phyloP scores from a whole-genome alignment of 2,113 vertebrate species.

The Brachypteracias leptosomus region DNA sequence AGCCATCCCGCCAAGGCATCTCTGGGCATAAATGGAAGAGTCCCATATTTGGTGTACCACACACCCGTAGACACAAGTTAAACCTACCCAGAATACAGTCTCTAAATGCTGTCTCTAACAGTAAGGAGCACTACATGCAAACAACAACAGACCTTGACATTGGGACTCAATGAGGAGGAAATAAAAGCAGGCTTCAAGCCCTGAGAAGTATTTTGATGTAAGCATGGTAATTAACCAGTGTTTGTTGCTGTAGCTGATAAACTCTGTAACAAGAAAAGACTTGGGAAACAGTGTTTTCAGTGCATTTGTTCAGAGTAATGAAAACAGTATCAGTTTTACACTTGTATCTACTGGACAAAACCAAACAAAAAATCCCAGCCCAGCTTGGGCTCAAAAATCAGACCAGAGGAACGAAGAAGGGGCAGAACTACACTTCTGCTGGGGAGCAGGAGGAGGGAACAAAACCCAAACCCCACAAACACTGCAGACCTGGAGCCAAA shows the following conservation, averaged over 20 bases:
- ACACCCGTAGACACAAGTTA: background rate
- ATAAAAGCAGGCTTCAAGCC: background rate
- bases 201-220: background rate
- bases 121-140: background rate
- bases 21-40: background rate
- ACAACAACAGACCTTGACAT: background rate
- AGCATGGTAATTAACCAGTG: background rate
- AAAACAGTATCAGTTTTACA: background rate
- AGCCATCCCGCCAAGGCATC: background rate
- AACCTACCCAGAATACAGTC: background rate
- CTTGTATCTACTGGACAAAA: background rate
- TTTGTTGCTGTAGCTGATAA: background rate
- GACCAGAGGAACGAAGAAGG: background rate
- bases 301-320: background rate
- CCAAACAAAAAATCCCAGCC: background rate
- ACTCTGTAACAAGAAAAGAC: background rate
- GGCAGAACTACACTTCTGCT: background rate
- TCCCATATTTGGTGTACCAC: background rate
- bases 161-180: background rate
- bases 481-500: background rate
- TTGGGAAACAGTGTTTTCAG: background rate
- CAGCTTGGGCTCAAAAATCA: background rate
- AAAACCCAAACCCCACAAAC: background rate
- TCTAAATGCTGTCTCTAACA: background rate
- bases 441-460: background rate